phyloP scores from a whole-genome alignment of 2,113 vertebrate species.

The Naja naja region DNA sequence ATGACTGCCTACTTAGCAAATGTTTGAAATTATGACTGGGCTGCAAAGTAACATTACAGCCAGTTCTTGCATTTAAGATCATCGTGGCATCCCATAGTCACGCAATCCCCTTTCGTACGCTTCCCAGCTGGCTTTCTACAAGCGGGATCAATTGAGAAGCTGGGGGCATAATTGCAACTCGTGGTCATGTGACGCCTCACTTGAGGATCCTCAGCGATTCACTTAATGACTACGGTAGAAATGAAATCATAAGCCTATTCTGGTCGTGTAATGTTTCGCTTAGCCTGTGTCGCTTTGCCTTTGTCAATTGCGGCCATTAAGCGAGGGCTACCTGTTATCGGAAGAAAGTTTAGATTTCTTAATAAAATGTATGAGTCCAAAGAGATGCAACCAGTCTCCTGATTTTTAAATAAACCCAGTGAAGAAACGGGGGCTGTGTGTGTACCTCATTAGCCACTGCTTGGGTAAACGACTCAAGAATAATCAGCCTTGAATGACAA shows the following conservation, averaged over 20 bases:
- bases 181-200: not conserved
- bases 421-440: not conserved
- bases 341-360: not conserved
- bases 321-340: not conserved
- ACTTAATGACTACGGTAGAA: not conserved
- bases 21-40: not conserved
- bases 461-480: conserved; percentile 32
- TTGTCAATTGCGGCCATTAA: not conserved
- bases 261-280: not conserved
- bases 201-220: not conserved
- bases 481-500: conserved; percentile 49
- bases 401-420: not conserved
- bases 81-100: not conserved
- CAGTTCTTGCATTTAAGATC: not conserved
- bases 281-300: not conserved
- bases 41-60: not conserved
- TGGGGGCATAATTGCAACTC: not conserved
- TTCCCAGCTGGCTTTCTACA: not conserved
- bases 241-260: not conserved
- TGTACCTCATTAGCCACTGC: not conserved
- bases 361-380: not conserved
- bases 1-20: not conserved
- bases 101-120: fast-evolving
- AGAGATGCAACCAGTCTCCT: not conserved
- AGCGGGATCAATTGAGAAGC: not conserved